Base-by-base conservation (phyloP, 2,888 invertebrate species). In the Fragum fragum region DNA sequence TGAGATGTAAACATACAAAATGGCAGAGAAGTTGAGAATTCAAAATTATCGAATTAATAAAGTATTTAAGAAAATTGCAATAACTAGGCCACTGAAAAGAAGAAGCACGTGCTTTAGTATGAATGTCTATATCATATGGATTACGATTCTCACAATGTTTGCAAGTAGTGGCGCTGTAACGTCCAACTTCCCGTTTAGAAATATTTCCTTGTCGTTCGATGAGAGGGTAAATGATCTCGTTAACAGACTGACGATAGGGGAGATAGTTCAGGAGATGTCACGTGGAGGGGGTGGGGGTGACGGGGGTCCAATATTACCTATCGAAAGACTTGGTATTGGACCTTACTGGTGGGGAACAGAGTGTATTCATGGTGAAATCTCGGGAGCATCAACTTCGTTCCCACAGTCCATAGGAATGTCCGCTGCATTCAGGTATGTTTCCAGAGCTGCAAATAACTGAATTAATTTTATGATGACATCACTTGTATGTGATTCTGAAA, bases 371-470 rank as follows among this genome's bases (percentile, higher is more conserved):
- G 92, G 92, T n/a, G 91, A 90, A 76, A 86, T 79, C 14, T 86
- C 85, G 18, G 89, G 89, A 32, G 88, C 89, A 76, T 85, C 92
- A 18, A 92, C 92, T 11, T 86, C 90, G 3, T 92, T 91, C 77
- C 91, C 91, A 21, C 90, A 90, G 73, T 89, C 92, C 1, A 76
- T 92, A 32, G 91, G 91, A 16, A 82, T 92, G 52, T 90, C 91
- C 42, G 90, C 92, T 26, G 78, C 90, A 7, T 92, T 92, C 83
- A 91, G 88, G 92, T 92, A 80, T 28, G 2, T 61, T 18, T 26
- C 6, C 57, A 57, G 11, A 53, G 21, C 53, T 9, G 14, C 39
- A 39, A 14, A 39, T 39, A 39, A 14, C 7, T 9, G 39, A 39
- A n/a, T n/a, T n/a, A n/a, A n/a, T n/a, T n/a, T n/a, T n/a, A n/a